These are phyloP conservation scores for Geotrupes spiniger DNA, from an alignment of 2,888 invertebrate species.

Conservation along the genomic window DNA sequence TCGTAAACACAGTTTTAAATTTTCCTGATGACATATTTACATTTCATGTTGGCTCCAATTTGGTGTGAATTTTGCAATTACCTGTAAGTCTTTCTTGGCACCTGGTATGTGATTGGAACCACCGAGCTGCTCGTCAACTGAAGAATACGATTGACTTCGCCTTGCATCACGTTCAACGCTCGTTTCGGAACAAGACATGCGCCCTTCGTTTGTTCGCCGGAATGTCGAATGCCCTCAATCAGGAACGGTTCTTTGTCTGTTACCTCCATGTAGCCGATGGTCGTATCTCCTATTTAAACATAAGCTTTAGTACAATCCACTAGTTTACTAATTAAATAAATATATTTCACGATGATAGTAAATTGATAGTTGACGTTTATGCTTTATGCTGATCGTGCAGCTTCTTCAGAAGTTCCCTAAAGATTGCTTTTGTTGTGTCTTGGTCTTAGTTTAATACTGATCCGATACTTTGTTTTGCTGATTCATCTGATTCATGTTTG, in stretches of 20 bases:
- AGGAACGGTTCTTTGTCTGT: slow-evolving; percentile 85
- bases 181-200: slow-evolving; percentile 90
- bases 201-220: slow-evolving; percentile 94
- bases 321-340: too few species aligned
- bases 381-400: too few species aligned
- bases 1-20: not conserved
- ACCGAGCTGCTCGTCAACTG: slow-evolving; percentile 84
- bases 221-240: slow-evolving; percentile 84
- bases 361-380: too few species aligned
- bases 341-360: too few species aligned
- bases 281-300: slow-evolving; percentile 67
- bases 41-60: not conserved
- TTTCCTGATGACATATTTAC: not conserved
- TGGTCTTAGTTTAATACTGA: too few species aligned
- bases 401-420: too few species aligned
- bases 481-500: too few species aligned
- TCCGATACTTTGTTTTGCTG: too few species aligned
- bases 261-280: slow-evolving; percentile 86
- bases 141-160: slow-evolving; percentile 89
- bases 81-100: slow-evolving; percentile 50
- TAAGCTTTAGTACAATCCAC: not conserved
- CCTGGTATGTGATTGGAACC: slow-evolving; percentile 89
- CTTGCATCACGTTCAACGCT: slow-evolving; percentile 93
- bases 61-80: slow-evolving; percentile 20
- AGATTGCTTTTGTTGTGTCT: too few species aligned